A percentile compares a stretch with the other conserved stretches of the same genome.
Evolutionary conservation across 64 coral and sea anemone genomes (phyloP).

Genomic region (Acropora yongei): DNA sequence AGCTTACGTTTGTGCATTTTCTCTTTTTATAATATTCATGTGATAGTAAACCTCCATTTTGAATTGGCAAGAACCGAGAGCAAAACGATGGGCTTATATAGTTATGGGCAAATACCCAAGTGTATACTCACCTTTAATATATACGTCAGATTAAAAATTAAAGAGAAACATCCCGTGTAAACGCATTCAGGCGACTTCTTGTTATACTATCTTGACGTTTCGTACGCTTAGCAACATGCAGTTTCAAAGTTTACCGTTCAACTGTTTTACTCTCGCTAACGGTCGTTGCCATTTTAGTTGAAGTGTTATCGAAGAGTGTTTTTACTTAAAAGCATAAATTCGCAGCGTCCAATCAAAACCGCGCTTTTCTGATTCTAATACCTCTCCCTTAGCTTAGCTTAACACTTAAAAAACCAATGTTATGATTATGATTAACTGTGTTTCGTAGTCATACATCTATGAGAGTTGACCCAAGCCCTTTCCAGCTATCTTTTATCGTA

Average conservation of each 20-base stretch:
- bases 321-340: neutral
- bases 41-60: slow-evolving; percentile 1
- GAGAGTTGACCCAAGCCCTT: neutral
- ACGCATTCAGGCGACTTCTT: neutral
- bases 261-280: neutral
- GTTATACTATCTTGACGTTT: slow-evolving; percentile 1
- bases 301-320: neutral
- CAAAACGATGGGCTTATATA: neutral
- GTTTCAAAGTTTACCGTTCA: neutral
- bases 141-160: slow-evolving; percentile 1
- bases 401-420: neutral
- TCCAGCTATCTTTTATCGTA: neutral
- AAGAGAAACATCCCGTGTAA: neutral
- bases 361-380: slow-evolving; percentile 1
- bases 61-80: neutral
- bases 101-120: neutral
- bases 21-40: neutral
- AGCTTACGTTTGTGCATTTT: neutral
- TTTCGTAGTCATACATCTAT: neutral
- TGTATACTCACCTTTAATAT: neutral
- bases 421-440: neutral
- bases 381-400: neutral
- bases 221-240: too few species aligned
- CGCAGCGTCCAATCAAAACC: neutral
- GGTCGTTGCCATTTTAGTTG: neutral